Evolutionary conservation across 2,113 vertebrate species (phyloP), one percentile per base, ranked within the genome.

Genomic region (Pantherophis guttatus): DNA sequence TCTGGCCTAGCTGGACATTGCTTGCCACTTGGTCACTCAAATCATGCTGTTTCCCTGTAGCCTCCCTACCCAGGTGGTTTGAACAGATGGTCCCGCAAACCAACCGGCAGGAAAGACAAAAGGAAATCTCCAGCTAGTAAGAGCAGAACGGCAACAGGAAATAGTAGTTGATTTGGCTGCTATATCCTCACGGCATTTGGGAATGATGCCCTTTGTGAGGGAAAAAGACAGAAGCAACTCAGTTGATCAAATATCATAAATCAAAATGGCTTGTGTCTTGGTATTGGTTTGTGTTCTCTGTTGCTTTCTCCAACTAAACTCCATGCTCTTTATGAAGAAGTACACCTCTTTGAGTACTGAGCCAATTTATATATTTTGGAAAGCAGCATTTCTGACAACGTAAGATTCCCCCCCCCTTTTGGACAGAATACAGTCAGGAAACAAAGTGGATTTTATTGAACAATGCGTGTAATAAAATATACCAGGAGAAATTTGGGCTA

Each of bases 401-500:
- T 86, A 89, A 85, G 10, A 62, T 86, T 8, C 2, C 7, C 3
- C 5, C 3, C 1, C 1, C 2, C 2, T 17, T 54, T 1, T 50
- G 55, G 44, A 86, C 89, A 53, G 48, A 92, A 3, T 85, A 52
- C 70, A 65, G 86, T n/a, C 19, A 33, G 55, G 0, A 86, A 91
- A 62, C 50, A 54, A 86, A n/a, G 70, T 93, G 24, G 70, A 94
- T 26, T 59, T 93, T 94, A 92, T 23, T 53, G 94, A 75, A 87
- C 33, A 44, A 92, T 93, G 95, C 86, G 62, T 5, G 13, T 90
- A 59, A 93, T 90, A 75, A 11, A 59, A 57, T 94, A 55, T 17
- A 92, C 70, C 88, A 93, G 59, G 53, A 39, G 21, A 93, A 93
- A 3, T n/a, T 92, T 95, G 88, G 75, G 29, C 53, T 88, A 81